Evolutionary conservation across 2,113 vertebrate genomes (phyloP).

Genomic region (Copsychus sechellarum): DNA sequence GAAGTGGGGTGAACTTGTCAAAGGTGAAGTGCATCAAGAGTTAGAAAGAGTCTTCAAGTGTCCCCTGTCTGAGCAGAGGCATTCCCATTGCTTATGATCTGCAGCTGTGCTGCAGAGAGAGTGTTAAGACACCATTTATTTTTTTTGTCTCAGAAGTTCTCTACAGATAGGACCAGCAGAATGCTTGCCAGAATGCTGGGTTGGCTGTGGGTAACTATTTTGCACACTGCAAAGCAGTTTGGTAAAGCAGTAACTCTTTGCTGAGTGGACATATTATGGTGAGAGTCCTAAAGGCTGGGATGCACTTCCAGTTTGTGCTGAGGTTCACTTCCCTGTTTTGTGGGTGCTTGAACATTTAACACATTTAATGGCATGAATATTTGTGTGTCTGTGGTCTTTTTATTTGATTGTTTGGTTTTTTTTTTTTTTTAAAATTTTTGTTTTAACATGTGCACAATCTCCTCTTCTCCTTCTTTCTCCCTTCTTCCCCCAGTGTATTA

Average conservation of each 20-base stretch:
- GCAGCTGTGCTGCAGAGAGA: not conserved
- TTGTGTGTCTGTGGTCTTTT: accelerated
- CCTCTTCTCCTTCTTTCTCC: not conserved
- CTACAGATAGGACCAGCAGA: not conserved
- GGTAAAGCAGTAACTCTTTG: not conserved
- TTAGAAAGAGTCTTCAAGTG: not conserved
- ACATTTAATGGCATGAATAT: not conserved
- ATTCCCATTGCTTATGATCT: not conserved
- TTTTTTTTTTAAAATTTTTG: not conserved
- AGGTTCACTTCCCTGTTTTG: not conserved
- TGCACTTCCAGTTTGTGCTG: not conserved
- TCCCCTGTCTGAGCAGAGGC: not conserved
- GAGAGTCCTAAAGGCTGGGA: not conserved
- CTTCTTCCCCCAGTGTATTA: not conserved
- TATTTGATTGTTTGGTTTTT: not conserved
- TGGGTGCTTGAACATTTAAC: not conserved
- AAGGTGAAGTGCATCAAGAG: not conserved
- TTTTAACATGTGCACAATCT: not conserved
- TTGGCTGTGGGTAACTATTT: not conserved
- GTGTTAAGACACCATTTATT: not conserved
- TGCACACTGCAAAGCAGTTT: not conserved
- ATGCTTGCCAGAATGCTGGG: not conserved
- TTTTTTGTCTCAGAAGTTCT: not conserved
- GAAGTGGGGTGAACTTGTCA: not conserved
- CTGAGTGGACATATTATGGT: not conserved